Base-by-base conservation (phyloP, 2,797 vertebrate genomes). In the Pampus argenteus region DNA sequence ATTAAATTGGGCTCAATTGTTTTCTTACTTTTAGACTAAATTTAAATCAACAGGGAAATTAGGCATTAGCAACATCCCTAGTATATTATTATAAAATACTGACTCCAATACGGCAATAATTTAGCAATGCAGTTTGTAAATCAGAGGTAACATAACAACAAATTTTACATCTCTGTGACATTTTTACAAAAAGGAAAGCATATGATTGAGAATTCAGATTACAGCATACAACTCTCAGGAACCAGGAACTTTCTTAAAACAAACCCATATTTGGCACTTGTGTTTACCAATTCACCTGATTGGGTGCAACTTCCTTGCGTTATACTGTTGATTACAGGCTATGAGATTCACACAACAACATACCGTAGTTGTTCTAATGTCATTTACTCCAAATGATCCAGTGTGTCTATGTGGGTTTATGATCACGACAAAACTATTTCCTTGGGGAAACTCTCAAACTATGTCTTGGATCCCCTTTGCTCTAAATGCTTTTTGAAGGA, bases 291-390 rank as follows among this genome's bases (percentile, higher is more conserved):
- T 26, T 60, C 44, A 11, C 23, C 22, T 0, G 3, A 15, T 5
- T 50, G 42, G 26, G 42, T 81, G 73, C 20, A 79, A 81, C 69
- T 71, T 84, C 75, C 69, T 79, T 57, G 20, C 59, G 6, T 45
- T 50, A 61, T 11, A 31, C 2, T 26, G 13, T 54, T 38, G 13
- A 34, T 31, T 31, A 72, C 34, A 8, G 22, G 26, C 20, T 15
- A 17, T 28, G 18, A 42, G 0, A 0, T 17, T 23, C 52, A 66
- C 50, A 67, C 26, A 59, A 59, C 31, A 63, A 11, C 31, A n/a
- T n/a, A n/a, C n/a, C n/a, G 44, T 7, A 47, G 20, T 18, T 74
- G 42, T 55, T 45, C 34, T 22, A 17, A 18, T 49, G 31, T 25
- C 17, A 51, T 36, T 18, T 15, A 17, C 18, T 51, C 23, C 38